Conservation (phyloP, 2,888 invertebrate genomes). For the Thereva nobilitata region DNA sequence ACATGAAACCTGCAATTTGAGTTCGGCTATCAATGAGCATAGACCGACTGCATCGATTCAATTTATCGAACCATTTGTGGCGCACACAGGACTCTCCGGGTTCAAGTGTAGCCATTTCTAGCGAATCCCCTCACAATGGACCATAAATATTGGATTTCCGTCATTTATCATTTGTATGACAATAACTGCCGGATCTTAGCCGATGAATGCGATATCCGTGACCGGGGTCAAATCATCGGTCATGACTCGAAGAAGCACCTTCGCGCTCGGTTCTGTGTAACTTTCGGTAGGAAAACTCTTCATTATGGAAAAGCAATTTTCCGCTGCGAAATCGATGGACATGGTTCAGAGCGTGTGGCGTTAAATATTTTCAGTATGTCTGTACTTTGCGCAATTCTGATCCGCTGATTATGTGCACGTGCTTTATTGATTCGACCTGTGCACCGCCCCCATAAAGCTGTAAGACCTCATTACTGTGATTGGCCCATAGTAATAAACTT, state of each 20-base stretch:
- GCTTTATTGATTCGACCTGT: slow-evolving; percentile 25
- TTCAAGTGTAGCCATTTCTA: slow-evolving; percentile 14
- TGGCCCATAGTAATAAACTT: slow-evolving; percentile 14
- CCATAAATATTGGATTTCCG: slow-evolving; percentile 24
- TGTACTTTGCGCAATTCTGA: slow-evolving; percentile 8
- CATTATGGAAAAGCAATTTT: slow-evolving; percentile 27
- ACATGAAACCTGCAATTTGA: not conserved
- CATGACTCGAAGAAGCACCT: slow-evolving; percentile 15
- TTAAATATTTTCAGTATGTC: slow-evolving; percentile 18
- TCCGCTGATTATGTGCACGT: slow-evolving; percentile 20
- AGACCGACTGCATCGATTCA: not conserved
- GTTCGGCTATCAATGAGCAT: not conserved
- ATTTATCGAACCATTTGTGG: slow-evolving; percentile 7
- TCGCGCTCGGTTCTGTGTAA: slow-evolving; percentile 7
- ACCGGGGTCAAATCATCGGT: slow-evolving; percentile 25
- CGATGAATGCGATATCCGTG: slow-evolving; percentile 28
- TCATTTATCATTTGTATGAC: slow-evolving; percentile 27
- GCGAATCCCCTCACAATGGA: slow-evolving; percentile 14
- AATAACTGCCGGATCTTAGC: slow-evolving; percentile 25
- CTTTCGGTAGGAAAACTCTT: slow-evolving; percentile 1
- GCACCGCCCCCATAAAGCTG: slow-evolving; percentile 3
- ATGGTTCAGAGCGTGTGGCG: slow-evolving; percentile 21
- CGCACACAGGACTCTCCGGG: slow-evolving; percentile 10
- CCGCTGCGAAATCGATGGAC: slow-evolving; percentile 24
- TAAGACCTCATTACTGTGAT: slow-evolving; percentile 24